A percentile compares a stretch with the other conserved stretches of the same genome.
Evolutionary conservation across 2,888 invertebrate species (phyloP).

Genomic region (Steinernema scapterisci): DNA sequence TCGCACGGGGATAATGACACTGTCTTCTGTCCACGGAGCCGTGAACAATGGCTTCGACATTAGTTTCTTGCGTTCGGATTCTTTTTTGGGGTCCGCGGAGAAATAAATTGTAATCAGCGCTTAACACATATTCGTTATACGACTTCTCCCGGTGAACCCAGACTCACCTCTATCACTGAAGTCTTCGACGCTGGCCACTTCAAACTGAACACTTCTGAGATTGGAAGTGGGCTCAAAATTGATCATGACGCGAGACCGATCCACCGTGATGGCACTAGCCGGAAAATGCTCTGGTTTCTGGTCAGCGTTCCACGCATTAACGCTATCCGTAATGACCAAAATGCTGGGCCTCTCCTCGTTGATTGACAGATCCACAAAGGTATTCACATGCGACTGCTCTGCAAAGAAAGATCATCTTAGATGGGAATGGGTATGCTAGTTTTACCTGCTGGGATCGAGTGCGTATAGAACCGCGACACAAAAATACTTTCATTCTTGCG

Average conservation of each 20-base stretch:
- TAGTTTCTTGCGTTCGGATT: slow-evolving; percentile 26
- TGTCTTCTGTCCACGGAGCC: slow-evolving; percentile 40
- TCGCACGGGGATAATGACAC: slow-evolving; percentile 33
- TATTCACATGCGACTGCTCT: slow-evolving; percentile 6
- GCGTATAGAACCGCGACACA: neutral
- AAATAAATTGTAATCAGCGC: slow-evolving; percentile 35
- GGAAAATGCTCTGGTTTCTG: slow-evolving; percentile 32
- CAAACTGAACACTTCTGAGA: slow-evolving; percentile 43
- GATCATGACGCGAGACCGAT: slow-evolving; percentile 34
- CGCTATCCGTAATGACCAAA: slow-evolving; percentile 30
- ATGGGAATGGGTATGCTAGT: too few relatives aligned
- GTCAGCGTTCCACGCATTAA: slow-evolving; percentile 34
- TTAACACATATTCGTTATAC: slow-evolving; percentile 33
- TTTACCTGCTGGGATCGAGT: neutral
- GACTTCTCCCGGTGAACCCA: neutral
- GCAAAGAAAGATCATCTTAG: neutral
- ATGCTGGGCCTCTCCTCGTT: slow-evolving; percentile 25
- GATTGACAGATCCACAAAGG: neutral
- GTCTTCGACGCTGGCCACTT: slow-evolving; percentile 36
- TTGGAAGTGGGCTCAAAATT: neutral
- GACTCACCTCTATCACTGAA: slow-evolving; percentile 32
- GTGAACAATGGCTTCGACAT: slow-evolving; percentile 40
- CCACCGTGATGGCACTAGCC: slow-evolving; percentile 31
- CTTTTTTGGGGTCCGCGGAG: slow-evolving; percentile 35
- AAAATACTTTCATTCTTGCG: slow-evolving; percentile 31